Evolutionary conservation across 2,888 invertebrate species (phyloP), one percentile per base, ranked within the genome.

Genomic region (Endomychus coccineus): DNA sequence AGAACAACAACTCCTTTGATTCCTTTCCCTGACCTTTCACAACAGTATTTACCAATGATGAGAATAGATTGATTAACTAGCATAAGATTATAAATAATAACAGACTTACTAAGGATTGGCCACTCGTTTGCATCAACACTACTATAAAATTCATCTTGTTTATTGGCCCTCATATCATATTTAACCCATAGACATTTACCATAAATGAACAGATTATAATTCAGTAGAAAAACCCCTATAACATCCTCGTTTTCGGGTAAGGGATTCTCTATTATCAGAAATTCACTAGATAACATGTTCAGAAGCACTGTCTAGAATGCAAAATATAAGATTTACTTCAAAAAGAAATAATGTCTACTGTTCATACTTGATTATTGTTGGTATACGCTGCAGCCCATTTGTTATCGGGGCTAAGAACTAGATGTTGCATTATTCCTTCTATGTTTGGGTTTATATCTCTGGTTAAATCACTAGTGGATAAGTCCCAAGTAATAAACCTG

Each of bases 381-480:
- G 96, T 96, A 55, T 83, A 91, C 1, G 95, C 91, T 3, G 92
- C 88, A 0, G 92, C 94, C 76, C 88, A 94, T 62, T 94, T 88
- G 61, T 97, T 96, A 61, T 96, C 94, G 0, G 89, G 87, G 43
- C 94, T 94, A 3, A 98, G 69, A 11, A 87, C 85, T 46, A 98
- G 66, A 51, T 87, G 85, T 65, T 92, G 91, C 88, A 96, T 91
- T 50, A 97, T 95, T 10, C 97, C 96, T 58, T 92, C 92, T 12
- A 96, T 83, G 3, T 84, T 83, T 0, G 96, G 96, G 60, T 91
- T 89, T 0, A 91, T 81, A 58, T 92, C 91, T 16, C 95, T 72
- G 1, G 94, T 88, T 59, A 96, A 74, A 64, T 97, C 97, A 33
- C 95, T 95, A 0, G 95, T 96, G 15, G 89, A 84, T 16, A 97